Conservation (phyloP, 2,113 vertebrate genomes). For the Oenanthe oenanthe region DNA sequence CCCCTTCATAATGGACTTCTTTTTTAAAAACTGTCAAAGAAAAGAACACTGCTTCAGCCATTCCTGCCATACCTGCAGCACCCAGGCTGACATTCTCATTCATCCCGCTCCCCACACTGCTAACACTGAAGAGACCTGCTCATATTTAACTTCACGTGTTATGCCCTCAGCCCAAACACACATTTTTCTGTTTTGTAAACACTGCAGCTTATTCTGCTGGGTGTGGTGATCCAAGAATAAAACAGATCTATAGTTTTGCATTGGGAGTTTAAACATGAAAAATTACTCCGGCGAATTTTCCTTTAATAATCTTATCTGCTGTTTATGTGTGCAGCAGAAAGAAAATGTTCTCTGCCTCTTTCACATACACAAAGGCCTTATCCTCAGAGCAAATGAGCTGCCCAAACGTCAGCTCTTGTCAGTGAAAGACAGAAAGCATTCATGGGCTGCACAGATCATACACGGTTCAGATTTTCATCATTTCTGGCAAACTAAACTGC, state of each 20-base stretch:
- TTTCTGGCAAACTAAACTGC: not conserved
- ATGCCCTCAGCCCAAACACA: not conserved
- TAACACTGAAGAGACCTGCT: not conserved
- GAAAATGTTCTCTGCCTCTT: not conserved
- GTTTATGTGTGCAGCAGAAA: not conserved
- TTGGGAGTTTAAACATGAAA: not conserved
- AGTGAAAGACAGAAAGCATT: not conserved
- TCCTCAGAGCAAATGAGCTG: not conserved
- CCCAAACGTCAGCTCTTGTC: not conserved
- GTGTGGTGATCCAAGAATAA: not conserved
- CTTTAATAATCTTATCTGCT: not conserved
- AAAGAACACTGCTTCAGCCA: not conserved
- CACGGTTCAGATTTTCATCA: not conserved
- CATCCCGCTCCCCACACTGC: fast-evolving
- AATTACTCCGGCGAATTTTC: not conserved
- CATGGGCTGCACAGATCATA: not conserved
- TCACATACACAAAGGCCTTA: not conserved
- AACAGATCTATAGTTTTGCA: not conserved
- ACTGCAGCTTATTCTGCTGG: not conserved
- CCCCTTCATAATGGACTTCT: not conserved
- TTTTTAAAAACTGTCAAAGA: not conserved
- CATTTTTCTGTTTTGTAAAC: not conserved
- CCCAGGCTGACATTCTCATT: not conserved
- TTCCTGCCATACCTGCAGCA: not conserved
- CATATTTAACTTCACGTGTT: not conserved